These are phyloP conservation scores for Bellardia pandia DNA, from an alignment of 2,888 invertebrate genomes.

Conservation along the genomic window DNA sequence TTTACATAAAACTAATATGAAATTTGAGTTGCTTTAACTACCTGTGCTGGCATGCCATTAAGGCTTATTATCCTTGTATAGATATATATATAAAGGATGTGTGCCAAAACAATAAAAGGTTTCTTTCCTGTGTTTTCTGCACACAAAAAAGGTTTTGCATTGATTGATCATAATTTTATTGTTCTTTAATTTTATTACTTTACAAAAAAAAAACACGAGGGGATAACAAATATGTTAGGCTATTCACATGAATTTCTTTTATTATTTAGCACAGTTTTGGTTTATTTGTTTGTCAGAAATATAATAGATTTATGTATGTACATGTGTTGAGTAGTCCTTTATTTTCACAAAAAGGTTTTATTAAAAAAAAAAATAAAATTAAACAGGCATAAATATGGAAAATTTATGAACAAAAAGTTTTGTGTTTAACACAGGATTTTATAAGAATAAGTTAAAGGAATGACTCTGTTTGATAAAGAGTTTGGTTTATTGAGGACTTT, in stretches of 20 bases:
- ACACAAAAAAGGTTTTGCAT: constrained; percentile 31
- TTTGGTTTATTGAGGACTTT: too few species aligned
- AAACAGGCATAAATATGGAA: too few species aligned
- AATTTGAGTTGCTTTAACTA: constrained; percentile 37
- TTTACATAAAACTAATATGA: not conserved
- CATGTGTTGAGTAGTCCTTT: too few species aligned
- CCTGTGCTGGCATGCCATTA: not conserved
- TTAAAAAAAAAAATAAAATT: too few species aligned
- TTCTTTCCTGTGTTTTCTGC: not conserved
- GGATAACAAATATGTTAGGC: constrained; percentile 41
- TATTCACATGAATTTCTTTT: constrained; percentile 26
- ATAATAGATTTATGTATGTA: too few species aligned
- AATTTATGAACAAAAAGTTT: too few species aligned
- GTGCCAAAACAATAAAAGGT: not conserved
- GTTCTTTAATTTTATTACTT: constrained; percentile 18
- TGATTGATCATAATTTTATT: constrained; percentile 59
- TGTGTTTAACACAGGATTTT: too few species aligned
- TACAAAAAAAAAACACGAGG: constrained; percentile 3
- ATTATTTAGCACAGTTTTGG: not conserved
- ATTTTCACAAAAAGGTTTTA: too few species aligned
- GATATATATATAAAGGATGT: not conserved
- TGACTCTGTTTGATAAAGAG: too few species aligned
- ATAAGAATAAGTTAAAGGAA: too few species aligned
- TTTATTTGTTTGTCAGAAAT: too few species aligned
- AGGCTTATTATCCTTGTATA: not conserved